Base-by-base conservation (phyloP, 2,888 invertebrate species). In the Andrena dorsata region DNA sequence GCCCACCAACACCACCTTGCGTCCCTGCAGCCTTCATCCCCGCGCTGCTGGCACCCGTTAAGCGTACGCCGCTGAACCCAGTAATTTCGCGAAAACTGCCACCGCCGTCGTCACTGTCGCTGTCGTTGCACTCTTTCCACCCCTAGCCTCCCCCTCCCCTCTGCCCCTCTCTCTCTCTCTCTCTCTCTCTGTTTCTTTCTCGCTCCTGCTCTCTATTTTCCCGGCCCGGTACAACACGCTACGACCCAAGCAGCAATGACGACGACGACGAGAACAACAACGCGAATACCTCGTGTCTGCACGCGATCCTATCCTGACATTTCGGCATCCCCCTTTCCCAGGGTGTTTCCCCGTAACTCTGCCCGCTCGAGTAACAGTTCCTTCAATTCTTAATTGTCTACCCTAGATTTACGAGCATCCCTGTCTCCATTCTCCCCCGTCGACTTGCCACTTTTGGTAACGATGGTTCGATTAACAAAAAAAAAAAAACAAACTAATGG, bases 81-180 rank as follows among this genome's bases (percentile, higher is more conserved):
- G 83, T 84, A 88, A 88, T 88, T 88, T 88, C 82, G 76, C 85
- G 82, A 88, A 85, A 88, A 86, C 85, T 82, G 82, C 86, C 84
- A 85, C 73, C 84, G 69, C 60, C 82, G 76, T 73, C 82, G 72
- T 83, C 82, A 73, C 76, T 83, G 74, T 77, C 75, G 77, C 72
- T 74, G 56, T 73, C 74, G 68, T 82, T 76, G 79, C 74, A 53
- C 63, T 65, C 78, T 32, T 68, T 75, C 28, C 23, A 56, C 56
- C 51, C 47, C 16, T 16, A 4, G 41, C 13, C 13, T 1, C 41
- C 1, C 41, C 3, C 41, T 13, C 16, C 4, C 41, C 41, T 3
- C 13, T 66, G 30, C 68, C 74, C 73, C 74, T 72, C 58, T 71
- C 26, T 51, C 51, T 51, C 49, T 68, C 61, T 20, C 58, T 47